Conservation (phyloP, 2,113 vertebrate species). For the Romanogobio albipinnatus region DNA sequence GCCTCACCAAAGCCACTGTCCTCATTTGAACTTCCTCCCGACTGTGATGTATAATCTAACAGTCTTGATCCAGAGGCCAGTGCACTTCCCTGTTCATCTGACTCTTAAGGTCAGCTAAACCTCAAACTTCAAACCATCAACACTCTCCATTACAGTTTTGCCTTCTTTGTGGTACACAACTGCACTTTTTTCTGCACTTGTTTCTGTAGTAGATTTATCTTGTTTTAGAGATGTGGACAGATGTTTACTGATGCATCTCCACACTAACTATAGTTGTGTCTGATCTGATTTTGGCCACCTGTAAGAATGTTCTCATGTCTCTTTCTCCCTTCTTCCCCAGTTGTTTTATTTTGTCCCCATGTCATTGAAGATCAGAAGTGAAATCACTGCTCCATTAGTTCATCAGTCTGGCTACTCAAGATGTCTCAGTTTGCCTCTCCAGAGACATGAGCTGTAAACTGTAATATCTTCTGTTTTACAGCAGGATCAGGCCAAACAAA, state of each 20-base stretch:
- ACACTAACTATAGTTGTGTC: background rate
- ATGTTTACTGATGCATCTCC: background rate
- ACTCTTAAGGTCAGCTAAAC: background rate
- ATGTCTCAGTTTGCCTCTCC: slow-evolving; percentile 7
- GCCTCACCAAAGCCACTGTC: slow-evolving; percentile 30
- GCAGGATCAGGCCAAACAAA: slow-evolving; percentile 27
- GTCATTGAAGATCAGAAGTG: slow-evolving; percentile 6
- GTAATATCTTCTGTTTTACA: slow-evolving; percentile 1
- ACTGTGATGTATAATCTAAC: background rate
- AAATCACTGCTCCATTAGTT: slow-evolving; percentile 20
- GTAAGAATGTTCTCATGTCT: slow-evolving; percentile 4
- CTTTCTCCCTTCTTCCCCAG: background rate
- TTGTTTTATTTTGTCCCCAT: background rate
- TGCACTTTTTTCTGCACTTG: background rate
- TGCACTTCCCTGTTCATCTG: background rate
- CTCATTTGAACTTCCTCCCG: slow-evolving; percentile 16
- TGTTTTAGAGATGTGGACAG: background rate
- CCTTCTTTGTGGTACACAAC: too few species aligned
- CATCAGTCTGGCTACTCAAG: slow-evolving; percentile 1
- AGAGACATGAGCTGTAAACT: slow-evolving; percentile 7
- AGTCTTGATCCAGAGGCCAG: slow-evolving; percentile 9
- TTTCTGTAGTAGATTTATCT: background rate
- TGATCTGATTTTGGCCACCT: background rate
- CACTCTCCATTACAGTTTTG: background rate
- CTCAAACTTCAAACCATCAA: slow-evolving; percentile 8